phyloP scores from a whole-genome alignment of 2,113 vertebrate species.

The Tetrao urogallus region DNA sequence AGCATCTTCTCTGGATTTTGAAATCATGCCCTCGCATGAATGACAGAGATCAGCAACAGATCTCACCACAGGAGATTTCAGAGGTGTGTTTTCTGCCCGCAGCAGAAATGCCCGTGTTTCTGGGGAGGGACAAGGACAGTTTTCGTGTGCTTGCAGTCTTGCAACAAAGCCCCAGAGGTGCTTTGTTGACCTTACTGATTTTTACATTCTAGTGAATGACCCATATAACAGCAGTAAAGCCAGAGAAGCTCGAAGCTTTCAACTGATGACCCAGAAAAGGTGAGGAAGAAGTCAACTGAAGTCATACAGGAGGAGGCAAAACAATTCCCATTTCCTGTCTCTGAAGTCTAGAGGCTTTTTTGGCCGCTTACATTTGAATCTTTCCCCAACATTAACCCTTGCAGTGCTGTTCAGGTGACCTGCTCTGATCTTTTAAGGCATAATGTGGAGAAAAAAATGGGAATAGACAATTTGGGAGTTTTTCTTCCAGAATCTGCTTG shows the following conservation, averaged over 20 bases:
- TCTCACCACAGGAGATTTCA: not conserved
- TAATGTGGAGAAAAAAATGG: not conserved
- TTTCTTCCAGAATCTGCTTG: not conserved
- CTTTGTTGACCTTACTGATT: not conserved
- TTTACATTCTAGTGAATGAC: not conserved
- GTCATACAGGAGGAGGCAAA: not conserved
- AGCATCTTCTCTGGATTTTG: not conserved
- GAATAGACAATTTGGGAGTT: not conserved
- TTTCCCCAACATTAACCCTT: not conserved
- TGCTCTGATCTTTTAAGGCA: not conserved
- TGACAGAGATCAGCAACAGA: not conserved
- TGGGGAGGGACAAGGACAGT: not conserved
- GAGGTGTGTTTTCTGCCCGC: not conserved
- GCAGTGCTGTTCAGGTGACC: not conserved
- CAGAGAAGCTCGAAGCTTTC: conserved; percentile 21
- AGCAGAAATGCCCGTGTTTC: not conserved
- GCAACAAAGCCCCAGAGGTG: not conserved
- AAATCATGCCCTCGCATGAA: not conserved
- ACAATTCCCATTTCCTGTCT: conserved; percentile 10
- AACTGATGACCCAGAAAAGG: not conserved
- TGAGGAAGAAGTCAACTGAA: not conserved
- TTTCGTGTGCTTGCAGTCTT: not conserved
- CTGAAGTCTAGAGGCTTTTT: not conserved
- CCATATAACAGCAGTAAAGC: not conserved
- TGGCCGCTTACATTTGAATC: not conserved